A percentile compares a stretch with the other conserved stretches of the same genome.
These are phyloP conservation scores for Dynastes hyllus DNA, from an alignment of 2,888 invertebrate genomes.

Conservation along the genomic window DNA sequence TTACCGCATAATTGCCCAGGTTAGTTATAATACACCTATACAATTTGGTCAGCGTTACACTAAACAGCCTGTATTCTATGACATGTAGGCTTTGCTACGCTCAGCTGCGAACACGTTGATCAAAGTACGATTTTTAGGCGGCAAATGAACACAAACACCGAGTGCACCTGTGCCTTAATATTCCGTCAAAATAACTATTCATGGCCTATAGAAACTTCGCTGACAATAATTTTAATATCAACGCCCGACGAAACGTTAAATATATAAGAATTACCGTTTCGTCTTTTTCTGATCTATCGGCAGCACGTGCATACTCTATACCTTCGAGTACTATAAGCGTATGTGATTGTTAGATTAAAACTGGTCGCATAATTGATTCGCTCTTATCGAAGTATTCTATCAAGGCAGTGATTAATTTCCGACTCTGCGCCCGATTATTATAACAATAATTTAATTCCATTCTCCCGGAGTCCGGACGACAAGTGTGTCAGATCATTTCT, in stretches of 20 bases:
- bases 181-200: constrained; percentile 44
- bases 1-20: too few relatives aligned
- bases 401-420: constrained; percentile 49
- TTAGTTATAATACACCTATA: too few relatives aligned
- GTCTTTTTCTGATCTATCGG: constrained; percentile 22
- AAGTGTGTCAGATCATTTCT: constrained; percentile 34
- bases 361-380: constrained; percentile 50
- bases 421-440: constrained; percentile 39
- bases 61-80: too few relatives aligned
- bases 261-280: constrained; percentile 44
- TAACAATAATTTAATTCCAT: constrained; percentile 44
- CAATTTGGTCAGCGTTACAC: too few relatives aligned
- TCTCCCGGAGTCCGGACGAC: constrained; percentile 13
- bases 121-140: constrained; percentile 37
- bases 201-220: constrained; percentile 41
- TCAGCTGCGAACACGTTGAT: not conserved
- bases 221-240: constrained; percentile 41
- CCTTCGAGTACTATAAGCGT: not conserved
- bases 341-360: constrained; percentile 46
- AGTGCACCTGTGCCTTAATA: constrained; percentile 42
- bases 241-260: constrained; percentile 17
- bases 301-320: not conserved
- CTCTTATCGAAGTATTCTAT: constrained; percentile 48
- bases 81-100: not conserved
- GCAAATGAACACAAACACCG: constrained; percentile 28